phyloP scores from a whole-genome alignment of 1,140 invertebrate species.

The Adoxophyes honmai region DNA sequence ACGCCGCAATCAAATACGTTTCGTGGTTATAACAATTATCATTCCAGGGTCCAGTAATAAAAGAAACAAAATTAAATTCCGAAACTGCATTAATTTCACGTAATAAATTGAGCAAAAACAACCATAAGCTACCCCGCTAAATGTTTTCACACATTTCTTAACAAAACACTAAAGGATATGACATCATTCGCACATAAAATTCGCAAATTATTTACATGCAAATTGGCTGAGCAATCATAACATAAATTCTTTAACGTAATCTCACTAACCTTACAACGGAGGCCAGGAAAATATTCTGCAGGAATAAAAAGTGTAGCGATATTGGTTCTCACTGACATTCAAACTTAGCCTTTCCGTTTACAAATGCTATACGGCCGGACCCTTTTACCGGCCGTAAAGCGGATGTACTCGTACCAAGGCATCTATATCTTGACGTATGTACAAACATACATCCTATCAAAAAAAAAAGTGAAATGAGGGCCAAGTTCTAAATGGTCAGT shows the following conservation, averaged over 20 bases:
- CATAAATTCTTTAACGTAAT: conserved; percentile 49
- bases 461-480: too few species aligned
- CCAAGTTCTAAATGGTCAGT: too few species aligned
- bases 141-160: conserved; percentile 35
- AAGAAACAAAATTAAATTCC: background rate
- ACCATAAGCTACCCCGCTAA: conserved; percentile 2
- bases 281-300: conserved; percentile 34
- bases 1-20: too few species aligned
- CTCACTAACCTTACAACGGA: conserved; percentile 29
- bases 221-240: conserved; percentile 58
- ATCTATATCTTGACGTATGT: too few species aligned
- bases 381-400: too few species aligned
- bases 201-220: conserved; percentile 54
- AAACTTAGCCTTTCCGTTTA: conserved; percentile 27
- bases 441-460: too few species aligned
- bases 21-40: background rate
- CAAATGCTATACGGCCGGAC: background rate
- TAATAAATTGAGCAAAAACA: conserved; percentile 11
- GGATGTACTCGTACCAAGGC: too few species aligned
- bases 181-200: conserved; percentile 52
- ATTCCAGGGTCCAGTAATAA: background rate
- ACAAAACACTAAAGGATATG: conserved; percentile 42
- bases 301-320: conserved; percentile 26
- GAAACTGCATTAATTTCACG: background rate
- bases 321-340: conserved; percentile 30